Evolutionary conservation across 2,113 vertebrate species (phyloP).

Genomic region (Malurus melanocephalus): DNA sequence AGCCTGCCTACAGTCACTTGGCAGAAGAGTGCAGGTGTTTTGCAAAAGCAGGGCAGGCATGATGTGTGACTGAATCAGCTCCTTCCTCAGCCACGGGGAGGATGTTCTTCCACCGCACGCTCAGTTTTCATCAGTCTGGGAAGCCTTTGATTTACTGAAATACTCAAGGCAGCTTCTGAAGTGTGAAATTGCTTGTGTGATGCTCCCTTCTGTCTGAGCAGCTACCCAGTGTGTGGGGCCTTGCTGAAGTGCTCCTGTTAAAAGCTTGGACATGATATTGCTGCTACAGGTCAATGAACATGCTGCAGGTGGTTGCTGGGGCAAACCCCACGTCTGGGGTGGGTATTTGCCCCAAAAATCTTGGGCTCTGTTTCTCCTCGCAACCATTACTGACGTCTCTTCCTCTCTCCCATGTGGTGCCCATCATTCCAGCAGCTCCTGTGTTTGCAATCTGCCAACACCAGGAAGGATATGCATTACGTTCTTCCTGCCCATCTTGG

Average conservation of each 20-base stretch:
- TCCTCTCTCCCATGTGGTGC: background rate
- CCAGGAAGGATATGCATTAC: rapidly evolving
- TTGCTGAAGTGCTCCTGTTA: background rate
- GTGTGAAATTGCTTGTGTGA: background rate
- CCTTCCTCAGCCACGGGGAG: background rate
- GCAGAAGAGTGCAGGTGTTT: background rate
- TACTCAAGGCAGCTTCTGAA: background rate
- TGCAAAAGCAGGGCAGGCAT: background rate
- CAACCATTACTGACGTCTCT: background rate
- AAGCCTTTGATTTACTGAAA: conserved; percentile 6
- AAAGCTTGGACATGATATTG: background rate
- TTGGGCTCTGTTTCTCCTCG: background rate
- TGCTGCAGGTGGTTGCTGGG: background rate
- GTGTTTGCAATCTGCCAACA: background rate
- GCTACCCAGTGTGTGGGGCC: background rate
- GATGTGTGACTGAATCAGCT: background rate
- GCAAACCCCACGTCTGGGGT: background rate
- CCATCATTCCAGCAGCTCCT: background rate
- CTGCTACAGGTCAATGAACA: background rate
- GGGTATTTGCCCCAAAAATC: background rate
- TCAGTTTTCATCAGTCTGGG: background rate
- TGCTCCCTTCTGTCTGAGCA: background rate
- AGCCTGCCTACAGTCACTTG: background rate
- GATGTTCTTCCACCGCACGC: background rate
- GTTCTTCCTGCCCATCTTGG: background rate